Conservation (phyloP, 2,113 vertebrate genomes). For the Alaudala cheleensis region DNA sequence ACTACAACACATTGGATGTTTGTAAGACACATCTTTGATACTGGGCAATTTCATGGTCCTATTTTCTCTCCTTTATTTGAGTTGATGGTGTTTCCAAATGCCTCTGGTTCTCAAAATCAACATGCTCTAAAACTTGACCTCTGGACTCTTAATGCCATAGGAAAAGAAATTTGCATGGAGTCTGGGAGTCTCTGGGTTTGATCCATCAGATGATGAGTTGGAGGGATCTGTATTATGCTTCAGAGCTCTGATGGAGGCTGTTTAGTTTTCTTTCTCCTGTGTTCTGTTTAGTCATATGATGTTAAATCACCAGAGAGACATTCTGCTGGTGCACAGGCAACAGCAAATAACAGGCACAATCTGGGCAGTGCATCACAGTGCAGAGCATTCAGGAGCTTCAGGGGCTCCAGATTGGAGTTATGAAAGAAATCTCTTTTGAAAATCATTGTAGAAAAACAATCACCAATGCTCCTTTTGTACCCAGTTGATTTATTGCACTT, state of each 20-base stretch:
- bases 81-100: not conserved
- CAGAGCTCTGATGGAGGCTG: not conserved
- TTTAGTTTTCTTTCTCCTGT: not conserved
- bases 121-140: not conserved
- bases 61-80: not conserved
- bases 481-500: not conserved
- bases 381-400: not conserved
- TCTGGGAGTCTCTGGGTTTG: not conserved
- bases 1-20: not conserved
- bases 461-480: not conserved
- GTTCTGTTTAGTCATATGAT: not conserved
- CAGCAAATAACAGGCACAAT: not conserved
- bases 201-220: not conserved
- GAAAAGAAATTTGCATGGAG: not conserved
- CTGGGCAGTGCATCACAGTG: not conserved
- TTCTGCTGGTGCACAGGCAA: not conserved
- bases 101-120: not conserved
- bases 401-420: not conserved
- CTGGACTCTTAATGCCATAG: not conserved
- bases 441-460: not conserved
- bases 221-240: not conserved
- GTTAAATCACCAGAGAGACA: not conserved
- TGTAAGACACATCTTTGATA: not conserved
- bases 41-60: not conserved
- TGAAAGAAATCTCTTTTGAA: not conserved